A percentile compares a stretch with the other conserved stretches of the same genome.
phyloP scores from a whole-genome alignment of 2,888 invertebrate genomes.

The Lochmaea crataegi region DNA sequence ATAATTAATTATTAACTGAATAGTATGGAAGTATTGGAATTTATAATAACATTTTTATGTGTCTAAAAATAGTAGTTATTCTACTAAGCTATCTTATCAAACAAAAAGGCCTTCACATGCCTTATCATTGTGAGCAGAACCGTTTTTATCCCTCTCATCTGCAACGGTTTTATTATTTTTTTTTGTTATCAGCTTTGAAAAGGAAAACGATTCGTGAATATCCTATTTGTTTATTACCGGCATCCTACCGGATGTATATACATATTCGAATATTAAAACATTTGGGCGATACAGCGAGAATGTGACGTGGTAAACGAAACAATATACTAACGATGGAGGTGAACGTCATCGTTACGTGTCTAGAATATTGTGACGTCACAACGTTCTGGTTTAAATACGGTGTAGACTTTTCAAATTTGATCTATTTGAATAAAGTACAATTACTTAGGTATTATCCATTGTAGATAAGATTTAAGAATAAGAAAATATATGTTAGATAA shows the following conservation, averaged over 20 bases:
- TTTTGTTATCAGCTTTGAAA: conserved; percentile 15
- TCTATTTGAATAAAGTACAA: neutral
- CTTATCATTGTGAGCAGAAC: neutral
- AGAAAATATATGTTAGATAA: no score
- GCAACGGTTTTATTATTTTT: neutral
- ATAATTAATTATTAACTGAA: no score
- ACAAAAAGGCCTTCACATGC: neutral
- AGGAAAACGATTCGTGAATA: conserved; percentile 9
- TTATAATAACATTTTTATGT: neutral
- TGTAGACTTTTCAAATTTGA: neutral
- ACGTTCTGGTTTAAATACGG: conserved; percentile 45
- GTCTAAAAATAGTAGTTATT: neutral
- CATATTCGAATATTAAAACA: conserved; percentile 29
- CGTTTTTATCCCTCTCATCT: neutral
- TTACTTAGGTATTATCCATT: no score
- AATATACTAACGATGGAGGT: conserved; percentile 34
- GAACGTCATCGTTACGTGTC: conserved; percentile 51
- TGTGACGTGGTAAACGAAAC: conserved; percentile 35
- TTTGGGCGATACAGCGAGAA: conserved; percentile 29
- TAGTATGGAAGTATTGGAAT: neutral
- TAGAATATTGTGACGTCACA: conserved; percentile 51
- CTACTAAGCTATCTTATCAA: neutral
- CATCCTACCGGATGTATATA: conserved; percentile 31
- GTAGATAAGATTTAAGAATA: no score
- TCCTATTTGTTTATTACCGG: conserved; percentile 25